Evolutionary conservation across 2,888 invertebrate genomes (phyloP), one percentile per base, ranked within the genome.

Genomic region (Aleiodes alternator): DNA sequence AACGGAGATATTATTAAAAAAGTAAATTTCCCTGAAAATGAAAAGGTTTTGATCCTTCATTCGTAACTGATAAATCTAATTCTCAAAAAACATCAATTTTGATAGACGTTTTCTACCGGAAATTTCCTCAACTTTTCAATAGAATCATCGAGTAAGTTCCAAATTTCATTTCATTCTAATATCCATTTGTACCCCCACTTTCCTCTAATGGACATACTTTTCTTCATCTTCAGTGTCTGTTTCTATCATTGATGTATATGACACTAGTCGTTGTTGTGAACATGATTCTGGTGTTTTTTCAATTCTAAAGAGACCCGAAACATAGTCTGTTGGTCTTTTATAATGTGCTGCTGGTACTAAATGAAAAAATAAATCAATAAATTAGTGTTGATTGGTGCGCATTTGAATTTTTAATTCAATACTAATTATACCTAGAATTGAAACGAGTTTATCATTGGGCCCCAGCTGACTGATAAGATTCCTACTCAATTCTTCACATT

Each of bases 401-500:
- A 16, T 50, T n/a, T 5, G 12, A 71, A 43, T 43, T 74, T 14
- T 51, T 29, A 34, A 53, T 64, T 64, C 29, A 59, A 59, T 31
- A 74, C 66, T 43, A n/a, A 73, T 23, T 79, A 85, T 77, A 89
- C 89, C 87, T 84, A 94, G 90, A 80, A 95, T 91, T 78, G 92
- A 92, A 87, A 94, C 92, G 75, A 95, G 92, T 84, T 93, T 93
- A 84, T 94, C 94, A 76, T 92, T 91, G 48, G 93, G 92, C 29
- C 92, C 90, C 70, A 94, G 90, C 82, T 93, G 92, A 84, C 91
- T 92, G 75, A 93, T 91, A 76, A 94, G 90, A 85, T 94, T 94
- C 78, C 92, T 90, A 59, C 93, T 92, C 79, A 95, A 90, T 83
- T 93, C 91, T 85, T 96, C 96, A 90, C 95, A 96, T 83, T 95